Percentiles rank a stretch among this genome's conserved stretches.
phyloP scores from a whole-genome alignment of 1,140 invertebrate species.

The Magallana ariakensis region DNA sequence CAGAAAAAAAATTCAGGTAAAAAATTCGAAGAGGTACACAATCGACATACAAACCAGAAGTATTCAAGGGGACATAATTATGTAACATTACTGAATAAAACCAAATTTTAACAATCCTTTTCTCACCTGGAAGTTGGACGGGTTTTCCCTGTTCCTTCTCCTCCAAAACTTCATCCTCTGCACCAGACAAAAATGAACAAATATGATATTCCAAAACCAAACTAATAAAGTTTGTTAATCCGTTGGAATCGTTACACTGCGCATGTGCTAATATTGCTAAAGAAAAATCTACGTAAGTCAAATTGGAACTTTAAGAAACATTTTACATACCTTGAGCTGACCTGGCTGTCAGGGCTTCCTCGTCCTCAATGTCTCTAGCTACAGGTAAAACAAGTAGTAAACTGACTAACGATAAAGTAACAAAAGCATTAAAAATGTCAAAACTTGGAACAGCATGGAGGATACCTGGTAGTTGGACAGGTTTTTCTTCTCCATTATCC shows the following conservation, averaged over 20 bases:
- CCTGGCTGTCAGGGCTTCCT: not conserved
- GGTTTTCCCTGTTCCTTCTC: not conserved
- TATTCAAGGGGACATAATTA: too few relatives aligned
- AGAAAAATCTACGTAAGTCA: too few relatives aligned
- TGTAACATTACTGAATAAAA: not conserved
- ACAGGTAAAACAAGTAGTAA: not conserved
- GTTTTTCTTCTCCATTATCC: not conserved
- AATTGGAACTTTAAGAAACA: not conserved
- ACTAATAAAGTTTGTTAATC: too few relatives aligned
- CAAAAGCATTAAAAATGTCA: not conserved
- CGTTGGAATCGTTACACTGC: too few relatives aligned
- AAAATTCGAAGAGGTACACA: not conserved
- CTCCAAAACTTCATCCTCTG: not conserved
- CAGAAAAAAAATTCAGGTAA: not conserved
- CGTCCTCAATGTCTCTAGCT: not conserved
- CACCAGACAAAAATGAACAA: too few relatives aligned
- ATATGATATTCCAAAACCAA: too few relatives aligned
- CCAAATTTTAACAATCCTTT: not conserved
- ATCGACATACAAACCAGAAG: too few relatives aligned
- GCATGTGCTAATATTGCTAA: too few relatives aligned
- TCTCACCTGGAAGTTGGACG: not conserved
- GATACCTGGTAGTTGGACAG: not conserved
- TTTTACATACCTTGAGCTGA: not conserved
- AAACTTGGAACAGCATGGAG: too few relatives aligned
- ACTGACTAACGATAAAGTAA: not conserved